phyloP scores from a whole-genome alignment of 2,888 invertebrate genomes.

The Hirtodrosophila trivittata region DNA sequence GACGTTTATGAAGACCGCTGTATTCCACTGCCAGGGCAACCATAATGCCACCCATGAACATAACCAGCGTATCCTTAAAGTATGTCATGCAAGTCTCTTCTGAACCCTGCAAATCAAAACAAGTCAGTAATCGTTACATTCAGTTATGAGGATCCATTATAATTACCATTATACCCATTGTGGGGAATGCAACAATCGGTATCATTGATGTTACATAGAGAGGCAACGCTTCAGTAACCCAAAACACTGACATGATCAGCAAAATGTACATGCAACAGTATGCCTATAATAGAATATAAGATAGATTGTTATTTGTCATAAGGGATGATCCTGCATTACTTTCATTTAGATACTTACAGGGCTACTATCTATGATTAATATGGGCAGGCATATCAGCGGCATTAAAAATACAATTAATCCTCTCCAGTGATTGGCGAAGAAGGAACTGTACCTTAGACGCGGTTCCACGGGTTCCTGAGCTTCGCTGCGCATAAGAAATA shows the following conservation, averaged over 20 bases:
- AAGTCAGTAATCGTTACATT: not conserved
- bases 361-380: constrained; percentile 86
- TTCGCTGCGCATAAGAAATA: too few species aligned
- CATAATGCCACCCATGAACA: constrained; percentile 95
- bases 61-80: constrained; percentile 92
- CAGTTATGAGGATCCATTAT: not conserved
- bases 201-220: constrained; percentile 92
- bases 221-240: constrained; percentile 93
- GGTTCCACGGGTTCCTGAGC: constrained; percentile 58
- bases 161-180: constrained; percentile 89
- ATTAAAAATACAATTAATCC: constrained; percentile 88
- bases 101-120: constrained; percentile 75
- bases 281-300: constrained; percentile 82
- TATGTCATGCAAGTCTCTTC: constrained; percentile 89
- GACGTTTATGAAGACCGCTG: constrained; percentile 93
- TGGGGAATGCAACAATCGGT: constrained; percentile 92
- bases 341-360: constrained; percentile 84
- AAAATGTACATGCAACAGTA: constrained; percentile 92
- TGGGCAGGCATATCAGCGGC: constrained; percentile 88
- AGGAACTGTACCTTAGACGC: constrained; percentile 73
- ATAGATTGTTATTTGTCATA: too few species aligned
- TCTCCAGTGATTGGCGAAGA: constrained; percentile 89
- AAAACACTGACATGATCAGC: constrained; percentile 91
- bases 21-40: constrained; percentile 96
- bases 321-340: too few species aligned